Evolutionary conservation across 2,888 invertebrate species (phyloP), one percentile per base, ranked within the genome.

Genomic region (Polyommatus iphigenia): DNA sequence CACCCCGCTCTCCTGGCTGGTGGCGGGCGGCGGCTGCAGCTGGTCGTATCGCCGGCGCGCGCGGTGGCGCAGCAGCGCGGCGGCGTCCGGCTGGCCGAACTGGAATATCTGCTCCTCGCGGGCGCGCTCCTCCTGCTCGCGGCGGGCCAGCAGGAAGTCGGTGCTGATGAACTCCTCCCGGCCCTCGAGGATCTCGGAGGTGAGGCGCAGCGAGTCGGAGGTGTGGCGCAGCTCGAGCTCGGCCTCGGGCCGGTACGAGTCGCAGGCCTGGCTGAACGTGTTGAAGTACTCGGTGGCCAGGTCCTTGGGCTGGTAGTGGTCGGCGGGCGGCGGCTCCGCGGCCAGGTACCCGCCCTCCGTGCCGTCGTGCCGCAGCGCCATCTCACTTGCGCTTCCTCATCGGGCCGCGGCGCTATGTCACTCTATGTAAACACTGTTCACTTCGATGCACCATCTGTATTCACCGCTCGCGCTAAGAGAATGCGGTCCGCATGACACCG

Each of bases 21-120:
- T 92, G 4, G 88, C 89, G 0, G 90, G 83, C 13, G 90, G 91
- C 50, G 89, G 90, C 81, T 90, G 90, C 85, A 93, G 93, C 83
- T 92, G 93, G 46, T 91, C 88, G 79, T 86, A 92, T 85, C 92
- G 88, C 85, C 93, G 85, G 80, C 92, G 83, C 78, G 93, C 95
- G 81, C 89, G 86, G 82, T 90, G 95, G 89, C 89, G 89, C 82
- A 95, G 93, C 86, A 95, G 88, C 86, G 92, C 95, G 84, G 93
- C 91, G 24, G 94, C 92, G 76, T 94, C 94, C 1, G 96, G 96
- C 84, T 96, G 96, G 80, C 96, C 96, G 71, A 94, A 94, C 82
- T 90, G 90, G 80, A 93, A 94, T 81, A 92, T 87, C 83, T 90
- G 91, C 46, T 93, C 91, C 24, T 93, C 92, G 76, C 89, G 67